Conservation (phyloP, 2,113 vertebrate genomes). For the Dasyprocta punctata region DNA sequence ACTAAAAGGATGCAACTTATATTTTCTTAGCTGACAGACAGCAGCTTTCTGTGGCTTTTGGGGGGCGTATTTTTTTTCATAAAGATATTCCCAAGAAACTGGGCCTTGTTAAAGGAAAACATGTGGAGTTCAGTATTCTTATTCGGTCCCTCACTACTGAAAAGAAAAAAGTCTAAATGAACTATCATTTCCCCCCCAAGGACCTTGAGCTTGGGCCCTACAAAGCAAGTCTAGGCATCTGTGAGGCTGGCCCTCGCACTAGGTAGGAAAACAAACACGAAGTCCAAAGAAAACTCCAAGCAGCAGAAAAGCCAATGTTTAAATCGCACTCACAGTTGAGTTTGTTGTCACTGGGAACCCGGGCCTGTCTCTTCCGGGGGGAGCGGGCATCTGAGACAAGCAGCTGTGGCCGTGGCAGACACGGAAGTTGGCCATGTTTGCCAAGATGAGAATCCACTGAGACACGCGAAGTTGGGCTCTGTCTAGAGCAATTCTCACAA, state of each 20-base stretch:
- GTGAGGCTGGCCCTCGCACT: not conserved
- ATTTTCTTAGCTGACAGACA: slow-evolving; percentile 31
- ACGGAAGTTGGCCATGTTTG: not conserved
- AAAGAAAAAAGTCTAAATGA: not conserved
- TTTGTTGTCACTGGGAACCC: not conserved
- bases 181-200: not conserved
- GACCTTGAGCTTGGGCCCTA: not conserved
- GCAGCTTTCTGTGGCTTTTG: not conserved
- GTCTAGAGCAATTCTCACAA: slow-evolving; percentile 42
- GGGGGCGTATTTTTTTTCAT: not conserved
- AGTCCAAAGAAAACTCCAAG: not conserved
- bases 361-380: not conserved
- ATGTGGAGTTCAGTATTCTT: not conserved
- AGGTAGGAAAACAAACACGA: not conserved
- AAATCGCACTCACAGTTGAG: not conserved
- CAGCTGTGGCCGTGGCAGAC: not conserved
- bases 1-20: not conserved
- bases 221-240: slow-evolving; percentile 28
- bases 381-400: not conserved
- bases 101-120: not conserved
- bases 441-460: slow-evolving; percentile 37
- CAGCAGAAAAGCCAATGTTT: not conserved
- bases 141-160: not conserved
- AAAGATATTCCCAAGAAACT: not conserved
- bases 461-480: not conserved